These are phyloP conservation scores for Berghia stephanieae DNA, from an alignment of 1,140 invertebrate species.

Conservation along the genomic window DNA sequence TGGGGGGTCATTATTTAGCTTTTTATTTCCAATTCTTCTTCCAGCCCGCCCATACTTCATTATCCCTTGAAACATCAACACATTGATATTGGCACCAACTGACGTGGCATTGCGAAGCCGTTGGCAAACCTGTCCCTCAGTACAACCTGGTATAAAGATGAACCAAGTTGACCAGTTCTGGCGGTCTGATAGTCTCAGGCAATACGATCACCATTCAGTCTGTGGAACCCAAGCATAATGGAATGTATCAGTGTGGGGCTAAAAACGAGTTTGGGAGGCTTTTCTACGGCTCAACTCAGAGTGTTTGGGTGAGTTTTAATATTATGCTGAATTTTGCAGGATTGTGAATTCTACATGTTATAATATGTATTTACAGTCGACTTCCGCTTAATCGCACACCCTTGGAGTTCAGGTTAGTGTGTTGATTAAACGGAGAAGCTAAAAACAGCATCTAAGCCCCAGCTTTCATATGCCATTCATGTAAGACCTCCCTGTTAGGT, in stretches of 20 bases:
- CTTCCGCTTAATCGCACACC: too few species aligned
- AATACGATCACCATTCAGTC: slow-evolving; percentile 44
- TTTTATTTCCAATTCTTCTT: slow-evolving; percentile 60
- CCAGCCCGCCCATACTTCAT: slow-evolving; percentile 89
- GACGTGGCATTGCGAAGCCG: slow-evolving; percentile 94
- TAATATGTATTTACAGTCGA: too few species aligned
- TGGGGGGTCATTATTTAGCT: slow-evolving; percentile 69
- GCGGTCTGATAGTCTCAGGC: slow-evolving; percentile 29
- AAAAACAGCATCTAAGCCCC: too few species aligned
- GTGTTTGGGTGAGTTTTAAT: slow-evolving; percentile 69
- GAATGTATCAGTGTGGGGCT: slow-evolving; percentile 95
- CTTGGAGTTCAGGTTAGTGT: too few species aligned
- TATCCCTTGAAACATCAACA: slow-evolving; percentile 89
- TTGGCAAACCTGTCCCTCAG: slow-evolving; percentile 90
- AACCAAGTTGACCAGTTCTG: slow-evolving; percentile 68
- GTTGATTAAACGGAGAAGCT: too few species aligned
- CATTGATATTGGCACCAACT: slow-evolving; percentile 81
- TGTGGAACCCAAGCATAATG: slow-evolving; percentile 74
- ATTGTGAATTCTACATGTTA: too few species aligned
- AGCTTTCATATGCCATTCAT: too few species aligned
- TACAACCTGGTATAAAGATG: slow-evolving; percentile 88
- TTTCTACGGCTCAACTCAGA: slow-evolving; percentile 90
- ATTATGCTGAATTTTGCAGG: too few species aligned
- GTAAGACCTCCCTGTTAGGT: too few species aligned
- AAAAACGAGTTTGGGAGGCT: slow-evolving; percentile 86